phyloP scores from a whole-genome alignment of 2,113 vertebrate genomes.

The Rhizomys pruinosus region DNA sequence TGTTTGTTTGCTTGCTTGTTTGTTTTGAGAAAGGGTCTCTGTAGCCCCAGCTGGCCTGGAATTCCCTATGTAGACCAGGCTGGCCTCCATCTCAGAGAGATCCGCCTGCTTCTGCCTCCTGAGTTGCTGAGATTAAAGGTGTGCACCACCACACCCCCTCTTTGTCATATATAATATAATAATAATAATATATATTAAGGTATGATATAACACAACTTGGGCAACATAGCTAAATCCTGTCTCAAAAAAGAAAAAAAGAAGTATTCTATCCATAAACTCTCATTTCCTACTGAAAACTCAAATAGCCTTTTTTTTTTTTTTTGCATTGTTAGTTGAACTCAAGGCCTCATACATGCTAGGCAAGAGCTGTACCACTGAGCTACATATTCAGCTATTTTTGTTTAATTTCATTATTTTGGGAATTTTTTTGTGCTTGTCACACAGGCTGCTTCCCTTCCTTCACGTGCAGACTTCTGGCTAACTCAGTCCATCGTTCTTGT shows the following conservation, averaged over 20 bases:
- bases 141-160: too few species aligned
- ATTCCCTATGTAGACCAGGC: too few species aligned
- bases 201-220: neutral
- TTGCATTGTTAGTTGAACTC: neutral
- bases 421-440: neutral
- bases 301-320: neutral
- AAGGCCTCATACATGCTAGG: neutral
- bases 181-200: neutral
- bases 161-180: neutral
- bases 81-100: too few species aligned
- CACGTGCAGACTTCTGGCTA: neutral
- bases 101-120: too few species aligned
- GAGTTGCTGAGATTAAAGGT: too few species aligned
- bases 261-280: neutral
- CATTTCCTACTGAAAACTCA: constrained; percentile 16
- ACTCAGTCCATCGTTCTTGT: neutral
- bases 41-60: too few species aligned
- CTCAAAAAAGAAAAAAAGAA: neutral
- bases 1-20: too few species aligned
- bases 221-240: neutral
- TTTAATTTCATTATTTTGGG: neutral
- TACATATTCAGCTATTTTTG: neutral
- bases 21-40: too few species aligned
- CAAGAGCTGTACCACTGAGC: neutral
- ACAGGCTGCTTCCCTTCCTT: neutral